phyloP scores from a whole-genome alignment of 2,888 invertebrate genomes.

The Drosophila neutralis region DNA sequence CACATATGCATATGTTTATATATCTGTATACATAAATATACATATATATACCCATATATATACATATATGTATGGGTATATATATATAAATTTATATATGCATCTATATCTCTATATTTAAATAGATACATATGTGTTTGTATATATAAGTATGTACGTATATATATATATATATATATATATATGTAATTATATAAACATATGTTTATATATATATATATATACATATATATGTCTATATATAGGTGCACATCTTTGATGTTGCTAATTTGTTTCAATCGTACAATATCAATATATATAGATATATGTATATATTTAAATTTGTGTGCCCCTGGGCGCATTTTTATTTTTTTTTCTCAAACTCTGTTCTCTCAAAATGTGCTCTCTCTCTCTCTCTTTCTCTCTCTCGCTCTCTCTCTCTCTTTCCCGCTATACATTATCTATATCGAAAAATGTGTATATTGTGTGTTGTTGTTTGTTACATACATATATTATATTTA shows the following conservation, averaged over 20 bases:
- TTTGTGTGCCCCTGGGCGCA: conserved; percentile 52
- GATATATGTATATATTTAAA: conserved; percentile 31
- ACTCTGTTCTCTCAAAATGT: conserved; percentile 3
- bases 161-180: background rate
- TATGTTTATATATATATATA: conserved; percentile 26
- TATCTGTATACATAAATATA: conserved; percentile 12
- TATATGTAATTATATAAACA: conserved; percentile 20
- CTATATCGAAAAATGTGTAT: conserved; percentile 26
- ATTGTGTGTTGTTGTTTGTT: conserved; percentile 22
- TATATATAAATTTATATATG: conserved; percentile 30
- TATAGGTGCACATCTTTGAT: conserved; percentile 76
- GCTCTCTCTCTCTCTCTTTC: background rate
- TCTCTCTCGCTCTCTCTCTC: background rate
- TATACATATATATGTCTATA: conserved; percentile 32
- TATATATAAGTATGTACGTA: conserved; percentile 37
- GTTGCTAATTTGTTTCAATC: conserved; percentile 67
- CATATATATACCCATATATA: conserved; percentile 3
- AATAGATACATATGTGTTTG: background rate
- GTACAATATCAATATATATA: conserved; percentile 38
- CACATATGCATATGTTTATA: conserved; percentile 33
- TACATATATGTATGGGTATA: background rate
- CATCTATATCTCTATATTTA: conserved; percentile 24
- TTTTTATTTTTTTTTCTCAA: conserved; percentile 17
- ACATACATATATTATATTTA: conserved; percentile 51
- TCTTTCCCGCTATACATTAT: conserved; percentile 32